phyloP scores from a whole-genome alignment of 2,797 vertebrate species.

The Pipistrellus kuhlii region DNA sequence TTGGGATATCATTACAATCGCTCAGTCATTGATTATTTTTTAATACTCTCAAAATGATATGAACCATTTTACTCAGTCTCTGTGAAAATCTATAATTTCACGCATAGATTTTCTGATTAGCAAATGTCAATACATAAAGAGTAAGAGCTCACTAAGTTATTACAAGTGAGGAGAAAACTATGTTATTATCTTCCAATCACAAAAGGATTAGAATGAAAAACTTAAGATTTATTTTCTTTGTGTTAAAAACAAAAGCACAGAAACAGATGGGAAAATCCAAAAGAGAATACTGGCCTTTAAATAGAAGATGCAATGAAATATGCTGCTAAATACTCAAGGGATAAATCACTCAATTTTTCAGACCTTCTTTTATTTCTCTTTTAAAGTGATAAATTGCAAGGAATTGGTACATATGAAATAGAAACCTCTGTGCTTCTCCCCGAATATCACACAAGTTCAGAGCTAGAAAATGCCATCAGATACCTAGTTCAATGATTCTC shows the following conservation, averaged over 20 bases:
- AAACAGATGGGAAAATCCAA: conserved; percentile 6
- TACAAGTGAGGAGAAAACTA: background rate
- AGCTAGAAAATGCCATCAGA: background rate
- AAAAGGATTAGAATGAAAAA: conserved; percentile 7
- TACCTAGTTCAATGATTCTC: background rate
- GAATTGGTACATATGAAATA: background rate
- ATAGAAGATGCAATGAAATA: background rate
- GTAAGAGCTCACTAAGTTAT: background rate
- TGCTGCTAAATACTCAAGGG: background rate
- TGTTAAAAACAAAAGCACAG: conserved; percentile 29
- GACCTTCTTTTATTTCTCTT: background rate
- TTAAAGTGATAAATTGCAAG: background rate
- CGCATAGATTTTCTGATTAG: conserved; percentile 35
- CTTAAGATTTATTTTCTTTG: conserved; percentile 22
- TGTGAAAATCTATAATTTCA: conserved; percentile 49
- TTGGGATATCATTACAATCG: conserved; percentile 21
- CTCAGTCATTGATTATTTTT: conserved; percentile 48
- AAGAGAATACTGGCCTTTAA: background rate
- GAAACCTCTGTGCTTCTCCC: background rate
- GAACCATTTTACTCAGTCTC: background rate
- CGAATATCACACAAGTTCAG: background rate
- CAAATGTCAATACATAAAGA: background rate
- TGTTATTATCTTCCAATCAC: conserved; percentile 29
- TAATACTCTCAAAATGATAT: conserved; percentile 46
- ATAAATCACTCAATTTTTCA: background rate